A percentile compares a stretch with the other conserved stretches of the same genome.
phyloP scores from a whole-genome alignment of 2,113 vertebrate species.

The Thymallus thymallus region DNA sequence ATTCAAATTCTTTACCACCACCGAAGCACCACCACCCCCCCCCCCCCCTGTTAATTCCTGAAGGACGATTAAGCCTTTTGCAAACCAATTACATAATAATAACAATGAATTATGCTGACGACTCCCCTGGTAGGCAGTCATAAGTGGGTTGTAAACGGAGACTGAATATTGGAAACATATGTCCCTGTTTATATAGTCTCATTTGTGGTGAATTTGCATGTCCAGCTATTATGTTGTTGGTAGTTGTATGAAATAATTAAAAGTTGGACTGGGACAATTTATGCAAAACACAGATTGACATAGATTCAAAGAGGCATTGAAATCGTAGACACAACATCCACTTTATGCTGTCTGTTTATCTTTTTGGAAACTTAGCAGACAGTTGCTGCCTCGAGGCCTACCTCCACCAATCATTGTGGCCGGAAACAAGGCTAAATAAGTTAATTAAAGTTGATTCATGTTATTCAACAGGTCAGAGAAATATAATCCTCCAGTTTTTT shows the following conservation, averaged over 20 bases:
- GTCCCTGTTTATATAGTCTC: not conserved
- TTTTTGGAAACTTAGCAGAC: not conserved
- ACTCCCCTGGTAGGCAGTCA: conserved; percentile 34
- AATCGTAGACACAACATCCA: conserved; percentile 47
- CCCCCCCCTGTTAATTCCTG: conserved; percentile 33
- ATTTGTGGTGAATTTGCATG: not conserved
- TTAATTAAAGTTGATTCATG: conserved; percentile 53
- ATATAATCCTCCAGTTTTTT: not conserved
- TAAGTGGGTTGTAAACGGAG: conserved; percentile 26
- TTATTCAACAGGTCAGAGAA: conserved; percentile 33
- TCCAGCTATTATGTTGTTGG: not conserved
- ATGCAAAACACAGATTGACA: not conserved
- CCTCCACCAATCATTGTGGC: not conserved
- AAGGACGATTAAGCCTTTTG: conserved; percentile 38
- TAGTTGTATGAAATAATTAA: not conserved
- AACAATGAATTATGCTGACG: conserved; percentile 41
- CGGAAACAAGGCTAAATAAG: conserved; percentile 67
- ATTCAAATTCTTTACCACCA: conserved; percentile 27
- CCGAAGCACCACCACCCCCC: not conserved
- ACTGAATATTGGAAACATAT: conserved; percentile 8
- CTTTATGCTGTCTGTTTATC: not conserved
- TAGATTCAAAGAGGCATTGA: conserved; percentile 26
- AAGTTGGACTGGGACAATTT: not conserved
- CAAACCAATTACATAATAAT: conserved; percentile 47
- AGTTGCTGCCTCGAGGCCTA: not conserved